phyloP scores from a whole-genome alignment of 2,888 invertebrate species.

The Lepidonotus clava region DNA sequence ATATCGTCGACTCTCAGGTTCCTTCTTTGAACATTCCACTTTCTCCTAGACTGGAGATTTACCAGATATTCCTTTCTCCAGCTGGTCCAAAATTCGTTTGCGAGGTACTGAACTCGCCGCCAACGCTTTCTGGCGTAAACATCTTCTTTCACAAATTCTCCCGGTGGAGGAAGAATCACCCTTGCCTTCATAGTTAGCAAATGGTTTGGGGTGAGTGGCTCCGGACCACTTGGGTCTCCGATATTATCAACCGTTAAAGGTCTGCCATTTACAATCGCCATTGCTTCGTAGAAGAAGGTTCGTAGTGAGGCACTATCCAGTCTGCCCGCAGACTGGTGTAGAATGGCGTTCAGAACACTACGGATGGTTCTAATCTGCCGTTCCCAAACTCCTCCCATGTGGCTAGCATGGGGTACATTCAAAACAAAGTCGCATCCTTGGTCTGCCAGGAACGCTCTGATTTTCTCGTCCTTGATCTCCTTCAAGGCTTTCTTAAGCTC shows the following conservation, averaged over 20 bases:
- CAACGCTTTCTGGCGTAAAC: slow-evolving; percentile 40
- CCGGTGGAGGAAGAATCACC: slow-evolving; percentile 40
- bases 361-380: slow-evolving; percentile 66
- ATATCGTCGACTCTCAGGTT: no score
- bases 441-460: neutral
- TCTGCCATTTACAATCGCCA: slow-evolving; percentile 62
- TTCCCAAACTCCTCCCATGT: slow-evolving; percentile 70
- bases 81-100: slow-evolving; percentile 57
- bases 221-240: slow-evolving; percentile 55
- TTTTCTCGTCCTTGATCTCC: slow-evolving; percentile 52
- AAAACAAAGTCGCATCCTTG: slow-evolving; percentile 49
- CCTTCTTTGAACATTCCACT: no score
- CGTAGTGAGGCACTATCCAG: slow-evolving; percentile 61
- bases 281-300: slow-evolving; percentile 64
- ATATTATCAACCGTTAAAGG: slow-evolving; percentile 60
- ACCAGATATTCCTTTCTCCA: slow-evolving; percentile 57
- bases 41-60: slow-evolving; percentile 47
- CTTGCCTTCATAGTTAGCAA: slow-evolving; percentile 55
- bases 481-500: slow-evolving; percentile 50
- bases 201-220: slow-evolving; percentile 57
- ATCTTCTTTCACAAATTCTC: slow-evolving; percentile 49
- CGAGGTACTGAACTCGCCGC: slow-evolving; percentile 56
- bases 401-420: slow-evolving; percentile 67
- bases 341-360: slow-evolving; percentile 60
- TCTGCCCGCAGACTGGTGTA: slow-evolving; percentile 50